Conservation (phyloP, 2,888 invertebrate species). For the Acronicta leporina region DNA sequence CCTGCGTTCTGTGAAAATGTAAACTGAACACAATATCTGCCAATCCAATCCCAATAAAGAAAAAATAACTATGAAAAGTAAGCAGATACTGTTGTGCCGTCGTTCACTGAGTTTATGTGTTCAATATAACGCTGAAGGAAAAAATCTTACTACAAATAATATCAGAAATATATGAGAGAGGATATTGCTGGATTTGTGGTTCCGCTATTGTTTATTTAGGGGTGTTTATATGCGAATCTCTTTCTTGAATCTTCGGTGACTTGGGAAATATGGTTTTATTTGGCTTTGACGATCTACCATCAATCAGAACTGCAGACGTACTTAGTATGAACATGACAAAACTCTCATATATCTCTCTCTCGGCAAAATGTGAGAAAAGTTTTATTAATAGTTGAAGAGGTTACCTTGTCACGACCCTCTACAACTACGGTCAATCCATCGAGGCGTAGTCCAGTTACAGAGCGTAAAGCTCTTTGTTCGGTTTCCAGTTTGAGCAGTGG, state of each 20-base stretch:
- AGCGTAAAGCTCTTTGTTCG: no score
- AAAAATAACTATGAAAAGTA: conserved; percentile 50
- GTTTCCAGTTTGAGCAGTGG: no score
- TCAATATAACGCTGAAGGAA: conserved; percentile 47
- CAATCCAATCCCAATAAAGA: conserved; percentile 25
- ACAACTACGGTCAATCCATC: no score
- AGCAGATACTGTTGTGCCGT: conserved; percentile 30
- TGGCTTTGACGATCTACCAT: neutral
- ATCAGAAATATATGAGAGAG: conserved; percentile 29
- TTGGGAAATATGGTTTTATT: neutral
- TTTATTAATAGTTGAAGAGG: no score
- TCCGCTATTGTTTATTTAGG: conserved; percentile 16
- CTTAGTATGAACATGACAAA: no score
- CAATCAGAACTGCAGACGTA: neutral
- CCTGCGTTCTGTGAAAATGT: conserved; percentile 21
- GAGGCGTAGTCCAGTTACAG: no score
- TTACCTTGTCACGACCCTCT: no score
- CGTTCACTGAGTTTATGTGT: conserved; percentile 46
- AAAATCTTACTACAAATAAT: conserved; percentile 33
- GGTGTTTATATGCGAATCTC: conserved; percentile 21
- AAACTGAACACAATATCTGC: conserved; percentile 43
- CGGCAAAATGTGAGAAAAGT: no score
- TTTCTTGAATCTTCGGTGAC: neutral
- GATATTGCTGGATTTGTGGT: conserved; percentile 26
- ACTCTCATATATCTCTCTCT: no score